Conservation (phyloP, 1,140 invertebrate genomes). For the Drosophila watanabei region DNA sequence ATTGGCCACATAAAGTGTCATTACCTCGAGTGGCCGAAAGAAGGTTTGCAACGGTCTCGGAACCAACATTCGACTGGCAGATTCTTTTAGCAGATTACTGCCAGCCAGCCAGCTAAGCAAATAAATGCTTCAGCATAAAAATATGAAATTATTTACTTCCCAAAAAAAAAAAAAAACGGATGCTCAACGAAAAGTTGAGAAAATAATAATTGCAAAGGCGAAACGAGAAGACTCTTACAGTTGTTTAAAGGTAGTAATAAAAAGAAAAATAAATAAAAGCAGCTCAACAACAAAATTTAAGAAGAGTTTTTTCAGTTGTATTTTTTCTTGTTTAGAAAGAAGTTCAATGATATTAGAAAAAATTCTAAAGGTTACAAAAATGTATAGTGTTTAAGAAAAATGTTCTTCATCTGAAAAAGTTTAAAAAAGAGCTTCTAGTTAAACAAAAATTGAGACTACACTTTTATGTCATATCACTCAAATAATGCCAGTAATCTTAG, state of each 20-base stretch:
- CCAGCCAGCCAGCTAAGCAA: slow-evolving; percentile 56
- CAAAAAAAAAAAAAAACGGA: slow-evolving; percentile 19
- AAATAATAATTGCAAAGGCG: background rate
- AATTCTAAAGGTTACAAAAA: too few relatives aligned
- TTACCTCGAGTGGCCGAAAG: slow-evolving; percentile 76
- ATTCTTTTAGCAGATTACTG: slow-evolving; percentile 69
- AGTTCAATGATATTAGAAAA: too few relatives aligned
- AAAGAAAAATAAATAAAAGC: background rate
- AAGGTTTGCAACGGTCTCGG: slow-evolving; percentile 21
- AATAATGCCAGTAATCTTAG: too few relatives aligned
- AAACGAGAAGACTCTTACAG: slow-evolving; percentile 2
- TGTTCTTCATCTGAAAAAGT: too few relatives aligned
- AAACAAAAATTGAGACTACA: too few relatives aligned
- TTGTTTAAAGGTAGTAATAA: background rate
- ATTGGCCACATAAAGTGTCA: slow-evolving; percentile 82
- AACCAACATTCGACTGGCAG: slow-evolving; percentile 32
- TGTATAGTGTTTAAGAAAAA: too few relatives aligned
- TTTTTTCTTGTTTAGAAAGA: too few relatives aligned
- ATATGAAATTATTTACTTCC: slow-evolving; percentile 79
- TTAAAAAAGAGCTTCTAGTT: too few relatives aligned
- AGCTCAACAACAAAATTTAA: too few relatives aligned
- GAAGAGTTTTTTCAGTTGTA: too few relatives aligned
- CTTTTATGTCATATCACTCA: too few relatives aligned
- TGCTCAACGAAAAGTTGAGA: background rate
- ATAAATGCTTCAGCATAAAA: slow-evolving; percentile 77